Conservation (phyloP, 1,140 invertebrate genomes). For the Drosophila rhopaloa region DNA sequence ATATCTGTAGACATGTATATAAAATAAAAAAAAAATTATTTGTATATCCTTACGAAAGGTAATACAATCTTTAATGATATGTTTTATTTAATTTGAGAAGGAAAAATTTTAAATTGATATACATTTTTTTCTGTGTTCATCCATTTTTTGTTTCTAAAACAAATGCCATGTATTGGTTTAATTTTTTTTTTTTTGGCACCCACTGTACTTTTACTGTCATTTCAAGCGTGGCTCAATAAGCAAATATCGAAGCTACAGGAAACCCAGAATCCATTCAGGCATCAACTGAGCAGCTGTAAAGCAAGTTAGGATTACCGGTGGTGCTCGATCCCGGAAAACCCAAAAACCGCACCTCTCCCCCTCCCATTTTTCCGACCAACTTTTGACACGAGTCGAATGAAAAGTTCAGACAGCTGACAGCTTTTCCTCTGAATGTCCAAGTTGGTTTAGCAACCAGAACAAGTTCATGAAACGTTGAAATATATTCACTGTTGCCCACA, state of each 20-base stretch:
- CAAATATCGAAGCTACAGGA: constrained; percentile 63
- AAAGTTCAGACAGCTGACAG: constrained; percentile 43
- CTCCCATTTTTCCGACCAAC: constrained; percentile 2
- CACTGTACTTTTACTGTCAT: constrained; percentile 23
- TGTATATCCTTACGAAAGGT: too few species aligned
- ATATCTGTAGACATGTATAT: too few species aligned
- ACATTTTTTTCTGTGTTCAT: background rate
- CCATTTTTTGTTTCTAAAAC: background rate
- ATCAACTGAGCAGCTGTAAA: constrained; percentile 42
- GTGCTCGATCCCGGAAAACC: constrained; percentile 21
- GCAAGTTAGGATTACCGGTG: constrained; percentile 16
- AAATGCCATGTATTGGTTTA: background rate
- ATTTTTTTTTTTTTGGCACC: constrained; percentile 9
- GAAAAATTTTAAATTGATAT: background rate
- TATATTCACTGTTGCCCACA: constrained; percentile 26
- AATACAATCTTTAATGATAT: too few species aligned
- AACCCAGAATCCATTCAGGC: constrained; percentile 30
- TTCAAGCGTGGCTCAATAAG: constrained; percentile 61
- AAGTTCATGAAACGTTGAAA: constrained; percentile 65
- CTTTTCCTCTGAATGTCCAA: constrained; percentile 23
- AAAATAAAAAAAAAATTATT: too few species aligned
- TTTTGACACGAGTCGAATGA: constrained; percentile 33
- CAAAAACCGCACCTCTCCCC: constrained; percentile 16
- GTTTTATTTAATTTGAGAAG: background rate
- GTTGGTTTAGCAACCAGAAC: constrained; percentile 24